Base-by-base conservation (phyloP, 2,888 invertebrate genomes). In the Andrena flavipes region DNA sequence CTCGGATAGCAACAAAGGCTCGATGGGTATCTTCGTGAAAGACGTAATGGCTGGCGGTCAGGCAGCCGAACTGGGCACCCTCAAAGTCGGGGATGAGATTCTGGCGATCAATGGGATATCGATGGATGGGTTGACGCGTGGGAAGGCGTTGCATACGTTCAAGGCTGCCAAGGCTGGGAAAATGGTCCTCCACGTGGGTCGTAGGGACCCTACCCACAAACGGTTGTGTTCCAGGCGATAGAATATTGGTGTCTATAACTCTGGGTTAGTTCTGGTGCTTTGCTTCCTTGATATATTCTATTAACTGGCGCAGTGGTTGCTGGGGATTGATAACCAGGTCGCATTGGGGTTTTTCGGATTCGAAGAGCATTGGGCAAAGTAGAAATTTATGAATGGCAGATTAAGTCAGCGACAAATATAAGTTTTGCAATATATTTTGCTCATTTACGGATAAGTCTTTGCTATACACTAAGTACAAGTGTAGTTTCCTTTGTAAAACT, bases 21-120 rank as follows among this genome's bases (percentile, higher is more conserved):
- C 94, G 78, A 95, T 95, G 94, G 96, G 96, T 0, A 96, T 96
- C 82, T 96, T 95, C 89, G 95, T 96, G 54, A 95, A 96, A 90
- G 95, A 95, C 35, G 95, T 96, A 51, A 95, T 95, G 89, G 94
- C 95, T n/a, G 94, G 94, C 16, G 96, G 96, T 7, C 95, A 96
- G 85, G 96, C 96, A 2, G 95, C 95, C 2, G 95, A 96, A 80
- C 95, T 95, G 87, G 95, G 95, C 7, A 94, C 94, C 62, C 93
- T 96, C 10, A 94, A 94, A 89, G 95, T 95, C 92, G 96, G 96
- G 33, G 96, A 96, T 89, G 95, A 96, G 92, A 95, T 96, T 62
- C 91, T 96, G 74, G 95, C 95, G 20, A 95, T 96, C 49, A 96
- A 96, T 91, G 95, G 95, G 7, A 91, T 94, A 71, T 91, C 95